Base-by-base conservation (phyloP, 2,113 vertebrate species). In the Vidua macroura region DNA sequence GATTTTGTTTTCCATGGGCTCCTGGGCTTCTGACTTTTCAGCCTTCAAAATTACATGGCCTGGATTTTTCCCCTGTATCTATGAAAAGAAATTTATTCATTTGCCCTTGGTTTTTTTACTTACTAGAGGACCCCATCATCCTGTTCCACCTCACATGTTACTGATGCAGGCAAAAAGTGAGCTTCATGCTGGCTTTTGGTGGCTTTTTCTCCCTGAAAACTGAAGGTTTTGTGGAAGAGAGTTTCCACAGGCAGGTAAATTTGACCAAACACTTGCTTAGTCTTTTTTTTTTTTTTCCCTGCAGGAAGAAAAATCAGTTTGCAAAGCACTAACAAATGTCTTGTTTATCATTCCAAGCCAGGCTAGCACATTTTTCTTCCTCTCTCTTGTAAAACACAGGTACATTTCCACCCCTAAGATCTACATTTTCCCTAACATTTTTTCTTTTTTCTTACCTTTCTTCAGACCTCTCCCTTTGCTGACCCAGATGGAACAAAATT, bases 21-120 rank as follows among this genome's bases (percentile, higher is more conserved):
- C 43, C 83, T 44, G 51, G 51, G 92, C n/a, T 97, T 62, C 73
- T 95, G 86, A 90, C 94, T 89, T 88, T 92, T 94, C 88, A 92
- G 68, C 69, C 93, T 81, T 78, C 46, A 88, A 83, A 92, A 25
- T 60, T 44, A 23, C 16, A 58, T 55, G 39, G 13, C 60, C 66
- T 69, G 14, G 3, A 30, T 6, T 37, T 66, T 81, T 85, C 20
- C 17, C 53, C 41, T 78, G 6, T 52, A 17, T 28, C 66, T 75
- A 24, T 7, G 8, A 39, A 85, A 81, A 89, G 4, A 37, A 86
- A 83, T 67, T 11, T 3, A 56, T 88, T 74, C 5, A 22, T 87
- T 77, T 89, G 23, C 4, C 33, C 17, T 39, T 58, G 17, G 5
- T 67, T 80, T 70, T 79, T 77, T 30, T 1, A 52, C 9, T 55